These are phyloP conservation scores for Ceratina japonica DNA, from an alignment of 1,140 invertebrate genomes.

Conservation along the genomic window DNA sequence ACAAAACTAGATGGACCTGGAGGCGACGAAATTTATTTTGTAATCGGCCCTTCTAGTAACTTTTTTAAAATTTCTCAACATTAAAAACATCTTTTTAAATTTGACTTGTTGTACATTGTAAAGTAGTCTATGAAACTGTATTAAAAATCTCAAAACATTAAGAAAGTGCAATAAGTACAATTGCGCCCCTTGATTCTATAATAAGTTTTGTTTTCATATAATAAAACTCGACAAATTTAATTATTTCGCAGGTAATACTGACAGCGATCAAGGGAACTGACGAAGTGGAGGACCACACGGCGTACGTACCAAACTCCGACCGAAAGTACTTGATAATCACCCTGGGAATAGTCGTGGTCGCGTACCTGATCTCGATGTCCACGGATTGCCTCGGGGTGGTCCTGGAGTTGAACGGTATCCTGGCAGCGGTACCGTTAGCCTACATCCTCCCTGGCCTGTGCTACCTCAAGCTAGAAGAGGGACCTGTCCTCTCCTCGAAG, in stretches of 20 bases:
- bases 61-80: too few relatives aligned
- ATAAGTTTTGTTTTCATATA: too few relatives aligned
- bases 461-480: constrained; percentile 89
- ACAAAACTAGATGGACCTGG: too few relatives aligned
- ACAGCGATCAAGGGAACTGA: constrained; percentile 80
- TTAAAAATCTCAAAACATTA: too few relatives aligned
- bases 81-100: too few relatives aligned
- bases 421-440: constrained; percentile 91
- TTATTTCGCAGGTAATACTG: constrained; percentile 69
- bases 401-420: constrained; percentile 91
- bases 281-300: constrained; percentile 79
- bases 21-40: too few relatives aligned
- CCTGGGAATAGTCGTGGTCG: constrained; percentile 84
- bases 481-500: constrained; percentile 83
- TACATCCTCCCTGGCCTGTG: constrained; percentile 91
- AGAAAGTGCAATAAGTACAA: too few relatives aligned
- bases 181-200: too few relatives aligned
- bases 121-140: too few relatives aligned
- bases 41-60: too few relatives aligned
- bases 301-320: constrained; percentile 77
- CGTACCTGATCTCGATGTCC: constrained; percentile 89
- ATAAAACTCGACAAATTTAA: neutral
- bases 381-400: constrained; percentile 93
- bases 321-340: constrained; percentile 84
- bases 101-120: too few relatives aligned